phyloP scores from a whole-genome alignment of 2,888 invertebrate genomes.

The Drosophila greeni region DNA sequence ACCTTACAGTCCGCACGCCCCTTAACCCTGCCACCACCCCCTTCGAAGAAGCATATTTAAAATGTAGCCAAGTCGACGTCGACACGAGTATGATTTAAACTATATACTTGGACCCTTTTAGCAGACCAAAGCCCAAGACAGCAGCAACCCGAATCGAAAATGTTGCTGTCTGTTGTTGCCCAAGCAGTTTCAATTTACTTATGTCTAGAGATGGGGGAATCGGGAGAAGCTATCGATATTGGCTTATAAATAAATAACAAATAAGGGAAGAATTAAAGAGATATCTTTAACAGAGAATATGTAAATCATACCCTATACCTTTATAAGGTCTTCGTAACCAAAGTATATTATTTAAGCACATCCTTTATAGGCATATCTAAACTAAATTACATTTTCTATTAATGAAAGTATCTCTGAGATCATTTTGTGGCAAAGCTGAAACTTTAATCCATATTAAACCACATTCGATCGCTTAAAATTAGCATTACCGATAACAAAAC shows the following conservation, averaged over 20 bases:
- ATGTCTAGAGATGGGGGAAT: constrained; percentile 5
- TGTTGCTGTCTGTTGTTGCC: constrained; percentile 19
- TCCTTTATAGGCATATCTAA: no score
- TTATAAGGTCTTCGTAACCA: no score
- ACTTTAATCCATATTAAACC: neutral
- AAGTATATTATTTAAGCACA: no score
- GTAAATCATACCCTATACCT: no score
- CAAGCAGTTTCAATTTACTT: constrained; percentile 46
- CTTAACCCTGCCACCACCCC: constrained; percentile 10
- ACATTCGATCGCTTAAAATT: neutral
- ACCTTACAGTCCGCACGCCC: neutral
- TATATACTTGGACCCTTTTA: constrained; percentile 40
- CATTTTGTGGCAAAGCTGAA: neutral
- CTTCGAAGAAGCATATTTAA: constrained; percentile 47
- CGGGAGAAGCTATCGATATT: neutral
- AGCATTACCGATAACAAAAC: neutral
- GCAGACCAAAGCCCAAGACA: constrained; percentile 33
- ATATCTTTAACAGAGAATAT: no score
- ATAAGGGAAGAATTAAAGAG: no score
- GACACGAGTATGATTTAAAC: constrained; percentile 53
- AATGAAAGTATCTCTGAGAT: neutral
- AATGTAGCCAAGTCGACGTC: constrained; percentile 39
- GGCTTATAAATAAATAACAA: no score
- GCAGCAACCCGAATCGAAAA: constrained; percentile 33
- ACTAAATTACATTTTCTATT: no score